These are phyloP conservation scores for Hypotaenidia philippensis DNA, from an alignment of 2,797 vertebrate genomes.

Conservation along the genomic window DNA sequence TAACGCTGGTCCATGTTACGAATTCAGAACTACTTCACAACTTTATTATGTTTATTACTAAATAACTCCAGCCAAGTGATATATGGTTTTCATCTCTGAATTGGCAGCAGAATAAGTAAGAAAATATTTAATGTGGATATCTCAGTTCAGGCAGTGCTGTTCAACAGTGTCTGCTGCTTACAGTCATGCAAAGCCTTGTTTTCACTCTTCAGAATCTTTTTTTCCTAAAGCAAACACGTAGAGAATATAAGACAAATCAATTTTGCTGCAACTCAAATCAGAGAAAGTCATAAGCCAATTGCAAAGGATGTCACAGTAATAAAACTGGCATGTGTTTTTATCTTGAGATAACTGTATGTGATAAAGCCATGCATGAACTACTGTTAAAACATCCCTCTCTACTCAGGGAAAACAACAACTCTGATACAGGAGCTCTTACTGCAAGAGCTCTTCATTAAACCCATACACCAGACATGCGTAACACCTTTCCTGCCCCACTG, in stretches of 20 bases:
- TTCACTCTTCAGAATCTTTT: not conserved
- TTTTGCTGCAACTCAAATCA: not conserved
- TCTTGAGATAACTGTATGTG: not conserved
- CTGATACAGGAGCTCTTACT: not conserved
- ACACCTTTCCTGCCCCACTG: not conserved
- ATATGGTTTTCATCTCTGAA: not conserved
- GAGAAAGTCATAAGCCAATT: not conserved
- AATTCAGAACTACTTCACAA: not conserved
- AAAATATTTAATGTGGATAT: not conserved
- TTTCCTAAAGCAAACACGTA: not conserved
- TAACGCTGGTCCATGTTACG: not conserved
- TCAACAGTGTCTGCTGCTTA: not conserved
- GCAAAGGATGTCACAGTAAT: not conserved
- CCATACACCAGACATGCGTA: not conserved
- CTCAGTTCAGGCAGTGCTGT: not conserved
- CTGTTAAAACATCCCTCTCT: not conserved
- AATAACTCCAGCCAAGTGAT: not conserved
- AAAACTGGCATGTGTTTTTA: not conserved
- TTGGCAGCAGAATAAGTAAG: not conserved
- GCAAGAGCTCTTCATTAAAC: not conserved
- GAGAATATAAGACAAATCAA: not conserved
- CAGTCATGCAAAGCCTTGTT: not conserved
- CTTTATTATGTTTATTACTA: not conserved
- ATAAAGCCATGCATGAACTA: not conserved
- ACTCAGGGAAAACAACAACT: not conserved